Base-by-base conservation (phyloP, 1,140 invertebrate genomes). In the Bombyx mandarina region DNA sequence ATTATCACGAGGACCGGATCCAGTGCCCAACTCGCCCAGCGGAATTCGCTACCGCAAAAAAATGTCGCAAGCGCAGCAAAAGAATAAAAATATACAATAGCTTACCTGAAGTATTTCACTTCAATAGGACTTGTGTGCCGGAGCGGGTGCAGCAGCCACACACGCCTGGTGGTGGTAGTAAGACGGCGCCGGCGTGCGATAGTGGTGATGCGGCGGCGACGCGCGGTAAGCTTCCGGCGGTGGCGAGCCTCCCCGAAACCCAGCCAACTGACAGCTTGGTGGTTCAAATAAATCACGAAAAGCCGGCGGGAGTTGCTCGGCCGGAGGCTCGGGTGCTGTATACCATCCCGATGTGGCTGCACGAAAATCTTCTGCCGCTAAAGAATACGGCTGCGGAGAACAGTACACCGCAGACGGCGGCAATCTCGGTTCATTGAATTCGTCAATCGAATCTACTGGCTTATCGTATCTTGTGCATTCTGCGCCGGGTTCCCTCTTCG, bases 401-500 rank as follows among this genome's bases (percentile, higher is more conserved):
- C 88, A 84, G 57, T 88, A 82, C 2, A 88, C 88, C 0, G 89
- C 82, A 3, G 79, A 76, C 1, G 88, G 86, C 61, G 89, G 88
- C 56, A 90, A 61, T 42, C 89, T 78, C 6, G 86, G 79, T 52
- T 89, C 88, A 58, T 77, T 83, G 46, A 82, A 78, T 22, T 89
- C 88, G 54, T 83, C 80, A 35, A 82, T 69, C 18, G 77, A 83
- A 22, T 81, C 80, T 0, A 87, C 79, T 43, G 88, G 87, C 53
- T 89, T 88, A 12, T 89, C 88, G 56, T 88, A 89, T 56, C 89
- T 86, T n/a, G 79, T 73, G 22, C 86, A 88, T 61, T 92, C 91
- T 9, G 87, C 90, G 35, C 89, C 89, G 0, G 92, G 92, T 61
- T 93, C 92, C 6, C 91, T 75, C 67, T 93, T 93, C 0, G 91